These are phyloP conservation scores for Polydrusus cervinus DNA, from an alignment of 2,888 invertebrate genomes.

Conservation along the genomic window DNA sequence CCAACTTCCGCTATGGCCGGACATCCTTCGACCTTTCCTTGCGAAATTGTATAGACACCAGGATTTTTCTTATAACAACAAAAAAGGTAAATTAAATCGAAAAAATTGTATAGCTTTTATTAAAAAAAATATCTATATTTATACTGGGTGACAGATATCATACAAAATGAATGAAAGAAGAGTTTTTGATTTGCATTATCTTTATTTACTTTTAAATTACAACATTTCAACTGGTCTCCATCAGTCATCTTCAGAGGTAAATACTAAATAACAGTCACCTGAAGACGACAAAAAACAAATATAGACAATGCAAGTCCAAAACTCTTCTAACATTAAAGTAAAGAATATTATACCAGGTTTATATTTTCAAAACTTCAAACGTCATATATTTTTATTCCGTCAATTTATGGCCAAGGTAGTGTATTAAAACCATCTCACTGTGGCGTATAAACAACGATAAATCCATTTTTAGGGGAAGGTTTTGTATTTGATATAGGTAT, in stretches of 20 bases:
- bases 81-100: constrained; percentile 22
- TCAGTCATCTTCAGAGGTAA: too few species aligned
- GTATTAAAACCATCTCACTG: not conserved
- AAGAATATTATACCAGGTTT: too few species aligned
- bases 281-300: too few species aligned
- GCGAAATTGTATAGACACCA: constrained; percentile 35
- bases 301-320: too few species aligned
- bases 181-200: too few species aligned
- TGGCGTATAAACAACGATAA: constrained; percentile 12
- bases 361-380: too few species aligned
- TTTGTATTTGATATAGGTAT: constrained; percentile 31
- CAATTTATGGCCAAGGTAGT: constrained; percentile 7
- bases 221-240: too few species aligned
- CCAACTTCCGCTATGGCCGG: constrained; percentile 36
- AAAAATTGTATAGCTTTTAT: constrained; percentile 13
- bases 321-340: too few species aligned
- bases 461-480: not conserved
- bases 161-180: too few species aligned
- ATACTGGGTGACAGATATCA: too few species aligned
- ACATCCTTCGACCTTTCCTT: constrained; percentile 41
- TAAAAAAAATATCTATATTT: not conserved
- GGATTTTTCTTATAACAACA: constrained; percentile 39
- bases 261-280: too few species aligned
- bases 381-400: not conserved
- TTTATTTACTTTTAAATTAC: too few species aligned